Conservation (phyloP, 2,113 vertebrate genomes). For the Pedionomus torquatus region DNA sequence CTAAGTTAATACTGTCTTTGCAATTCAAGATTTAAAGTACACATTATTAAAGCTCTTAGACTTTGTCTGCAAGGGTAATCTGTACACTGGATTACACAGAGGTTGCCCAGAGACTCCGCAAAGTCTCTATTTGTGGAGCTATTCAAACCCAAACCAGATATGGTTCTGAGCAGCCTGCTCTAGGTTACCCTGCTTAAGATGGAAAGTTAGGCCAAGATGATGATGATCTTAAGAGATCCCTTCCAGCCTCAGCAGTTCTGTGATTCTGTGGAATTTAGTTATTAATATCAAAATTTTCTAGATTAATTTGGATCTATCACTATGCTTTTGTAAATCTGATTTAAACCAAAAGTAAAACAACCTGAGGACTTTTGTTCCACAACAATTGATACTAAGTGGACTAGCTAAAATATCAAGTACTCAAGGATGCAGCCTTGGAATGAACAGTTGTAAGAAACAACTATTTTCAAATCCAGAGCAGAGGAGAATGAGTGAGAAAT, state of each 20-base stretch:
- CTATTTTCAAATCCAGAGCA: not conserved
- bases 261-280: not conserved
- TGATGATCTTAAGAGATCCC: not conserved
- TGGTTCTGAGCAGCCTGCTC: not conserved
- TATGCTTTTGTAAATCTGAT: not conserved
- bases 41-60: not conserved
- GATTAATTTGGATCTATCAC: not conserved
- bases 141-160: not conserved
- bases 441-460: not conserved
- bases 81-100: too few species aligned
- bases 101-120: not conserved
- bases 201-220: not conserved
- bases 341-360: not conserved
- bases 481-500: not conserved
- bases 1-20: not conserved
- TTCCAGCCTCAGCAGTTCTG: not conserved
- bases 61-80: not conserved
- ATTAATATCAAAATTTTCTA: not conserved
- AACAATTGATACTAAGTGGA: not conserved
- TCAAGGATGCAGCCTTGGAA: not conserved
- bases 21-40: not conserved
- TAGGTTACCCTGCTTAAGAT: not conserved
- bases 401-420: not conserved
- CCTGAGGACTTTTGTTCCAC: not conserved
- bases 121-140: not conserved